Base-by-base conservation (phyloP, 2,113 vertebrate genomes). In the Terrapene triunguis region DNA sequence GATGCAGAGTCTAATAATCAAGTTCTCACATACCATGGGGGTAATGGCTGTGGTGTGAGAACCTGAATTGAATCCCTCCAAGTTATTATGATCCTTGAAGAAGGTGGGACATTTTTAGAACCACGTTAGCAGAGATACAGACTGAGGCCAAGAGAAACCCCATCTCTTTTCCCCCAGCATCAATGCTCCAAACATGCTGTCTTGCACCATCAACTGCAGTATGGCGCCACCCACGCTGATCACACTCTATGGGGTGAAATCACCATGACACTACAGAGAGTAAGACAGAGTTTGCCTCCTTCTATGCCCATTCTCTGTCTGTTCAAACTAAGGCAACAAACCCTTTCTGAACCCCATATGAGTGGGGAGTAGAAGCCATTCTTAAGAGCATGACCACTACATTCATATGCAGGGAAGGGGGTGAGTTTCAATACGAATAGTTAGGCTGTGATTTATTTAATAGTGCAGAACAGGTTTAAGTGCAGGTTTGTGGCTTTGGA, bases 371-470 rank as follows among this genome's bases (percentile, higher is more conserved):
- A 44, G 47, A 51, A 81, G 82, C 12, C 80, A 9, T 42, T 72
- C 16, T 5, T 17, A 5, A 54, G 35, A 13, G 5, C 2, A 1
- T 35, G 55, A 22, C 14, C 21, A n/a, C 74, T 1, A 0, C 17
- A 54, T 3, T 4, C 44, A 27, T 17, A 4, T 21, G 50, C 17
- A 88, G 13, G 54, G 24, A 48, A 3, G 14, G 44, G 59, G 79
- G n/a, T 54, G 35, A 57, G 78, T 59, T 69, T n/a, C 21, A 55
- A 19, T 32, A 19, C 11, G 19, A 21, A 50, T 62, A 38, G n/a
- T 25, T 35, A 27, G 78, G 50, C 38, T 82, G 82, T 44, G 19
- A 65, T 80, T 76, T 11, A 19, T 85, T 69, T 17, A 57, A 42
- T 29, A 74, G 44, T 1, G 0, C 1, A 4, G 51, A 51, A 21